Evolutionary conservation across 1,140 invertebrate species (phyloP).

Genomic region (Conopomorpha cramerella): DNA sequence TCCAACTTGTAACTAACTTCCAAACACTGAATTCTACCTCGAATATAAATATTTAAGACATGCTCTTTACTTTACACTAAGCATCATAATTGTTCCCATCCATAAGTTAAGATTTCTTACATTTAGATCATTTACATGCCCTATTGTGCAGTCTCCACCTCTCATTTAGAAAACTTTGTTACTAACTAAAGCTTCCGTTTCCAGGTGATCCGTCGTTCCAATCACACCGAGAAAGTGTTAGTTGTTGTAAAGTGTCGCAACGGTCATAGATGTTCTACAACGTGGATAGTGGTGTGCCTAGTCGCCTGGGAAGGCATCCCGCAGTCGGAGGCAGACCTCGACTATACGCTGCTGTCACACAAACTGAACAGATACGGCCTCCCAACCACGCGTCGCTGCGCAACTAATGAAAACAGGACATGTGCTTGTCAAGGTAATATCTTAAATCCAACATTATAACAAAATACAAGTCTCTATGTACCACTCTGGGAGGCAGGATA

Average conservation of each 20-base stretch:
- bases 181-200: constrained; percentile 4
- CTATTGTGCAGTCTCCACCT: neutral
- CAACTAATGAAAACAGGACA: constrained; percentile 88
- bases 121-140: too few species aligned
- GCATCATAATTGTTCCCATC: too few species aligned
- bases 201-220: constrained; percentile 83
- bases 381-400: constrained; percentile 82
- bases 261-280: constrained; percentile 82
- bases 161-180: neutral
- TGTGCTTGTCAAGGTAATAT: constrained; percentile 91
- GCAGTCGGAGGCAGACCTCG: constrained; percentile 78
- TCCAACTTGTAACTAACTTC: too few species aligned
- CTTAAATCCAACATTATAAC: too few species aligned
- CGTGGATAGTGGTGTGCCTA: constrained; percentile 87
- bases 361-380: constrained; percentile 85
- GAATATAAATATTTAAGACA: too few species aligned
- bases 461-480: too few species aligned
- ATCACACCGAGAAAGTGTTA: constrained; percentile 86
- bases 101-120: neutral
- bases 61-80: too few species aligned
- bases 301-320: constrained; percentile 94
- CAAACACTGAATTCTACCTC: too few species aligned
- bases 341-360: constrained; percentile 83
- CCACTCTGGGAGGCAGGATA: too few species aligned
- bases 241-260: constrained; percentile 87